These are phyloP conservation scores for Colletes collaris DNA, from an alignment of 2,888 invertebrate genomes.

Conservation along the genomic window DNA sequence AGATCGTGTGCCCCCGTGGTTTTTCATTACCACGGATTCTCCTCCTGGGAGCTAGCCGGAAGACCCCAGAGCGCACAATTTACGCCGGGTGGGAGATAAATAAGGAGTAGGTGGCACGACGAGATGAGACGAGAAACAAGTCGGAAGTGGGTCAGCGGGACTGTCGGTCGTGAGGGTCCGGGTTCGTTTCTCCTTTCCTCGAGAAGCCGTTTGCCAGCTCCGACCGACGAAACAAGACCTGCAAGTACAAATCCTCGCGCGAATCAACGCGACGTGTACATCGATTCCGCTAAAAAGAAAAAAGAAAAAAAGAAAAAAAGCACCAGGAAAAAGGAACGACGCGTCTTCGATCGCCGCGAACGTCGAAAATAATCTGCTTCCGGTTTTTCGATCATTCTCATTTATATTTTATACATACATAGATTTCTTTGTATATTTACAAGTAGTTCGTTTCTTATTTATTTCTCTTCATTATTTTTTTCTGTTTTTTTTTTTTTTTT, in stretches of 20 bases:
- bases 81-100: constrained; percentile 49
- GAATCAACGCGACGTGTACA: neutral
- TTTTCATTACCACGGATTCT: constrained; percentile 47
- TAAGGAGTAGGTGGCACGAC: constrained; percentile 66
- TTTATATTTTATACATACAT: constrained; percentile 58
- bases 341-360: no score
- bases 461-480: neutral
- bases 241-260: neutral
- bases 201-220: constrained; percentile 20
- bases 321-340: no score
- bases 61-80: constrained; percentile 47
- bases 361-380: constrained; percentile 42
- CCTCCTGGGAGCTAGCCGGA: constrained; percentile 49
- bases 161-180: constrained; percentile 76
- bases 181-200: constrained; percentile 70
- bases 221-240: constrained; percentile 30
- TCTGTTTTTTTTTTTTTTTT: no score
- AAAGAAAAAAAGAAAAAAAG: no score
- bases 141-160: constrained; percentile 76
- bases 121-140: constrained; percentile 69
- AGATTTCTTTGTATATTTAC: constrained; percentile 58
- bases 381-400: constrained; percentile 29
- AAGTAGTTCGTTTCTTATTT: constrained; percentile 37
- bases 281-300: neutral
- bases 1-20: constrained; percentile 37